Percentiles rank a stretch among this genome's conserved stretches.
Evolutionary conservation across 2,797 vertebrate species (phyloP).

Genomic region (Naso thynnoides): DNA sequence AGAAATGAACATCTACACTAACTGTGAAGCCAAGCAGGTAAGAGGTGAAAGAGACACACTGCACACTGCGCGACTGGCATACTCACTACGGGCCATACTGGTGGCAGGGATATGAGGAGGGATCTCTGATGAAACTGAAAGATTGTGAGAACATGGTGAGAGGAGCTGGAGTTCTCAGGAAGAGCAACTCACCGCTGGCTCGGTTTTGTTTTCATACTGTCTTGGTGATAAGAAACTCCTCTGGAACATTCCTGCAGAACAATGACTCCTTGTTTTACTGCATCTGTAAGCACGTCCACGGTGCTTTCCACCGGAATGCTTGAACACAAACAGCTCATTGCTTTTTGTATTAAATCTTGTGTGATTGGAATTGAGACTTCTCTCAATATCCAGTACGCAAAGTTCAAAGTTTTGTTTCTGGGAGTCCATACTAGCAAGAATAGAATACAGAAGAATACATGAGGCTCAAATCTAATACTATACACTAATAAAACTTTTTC

Average conservation of each 20-base stretch:
- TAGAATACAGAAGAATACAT: not conserved
- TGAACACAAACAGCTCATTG: not conserved
- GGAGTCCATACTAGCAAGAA: not conserved
- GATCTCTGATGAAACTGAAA: conserved; percentile 84
- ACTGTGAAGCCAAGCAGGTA: conserved; percentile 63
- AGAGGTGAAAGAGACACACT: conserved; percentile 55
- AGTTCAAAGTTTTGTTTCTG: not conserved
- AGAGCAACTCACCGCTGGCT: not conserved
- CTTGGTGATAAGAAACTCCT: not conserved
- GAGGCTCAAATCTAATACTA: not conserved
- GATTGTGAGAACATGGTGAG: conserved; percentile 83
- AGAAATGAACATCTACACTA: conserved; percentile 43
- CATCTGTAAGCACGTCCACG: not conserved
- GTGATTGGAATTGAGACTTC: not conserved
- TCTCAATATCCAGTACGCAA: not conserved
- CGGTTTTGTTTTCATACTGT: not conserved
- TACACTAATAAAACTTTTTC: not conserved
- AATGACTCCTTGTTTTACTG: conserved; percentile 6
- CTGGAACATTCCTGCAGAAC: conserved; percentile 6
- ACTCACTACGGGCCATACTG: conserved; percentile 85
- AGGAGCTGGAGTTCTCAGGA: conserved; percentile 34
- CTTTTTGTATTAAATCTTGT: not conserved
- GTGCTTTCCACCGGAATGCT: not conserved
- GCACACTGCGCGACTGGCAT: conserved; percentile 76
- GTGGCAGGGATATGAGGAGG: conserved; percentile 80